Evolutionary conservation across 2,113 vertebrate genomes (phyloP), one percentile per base, ranked within the genome.

Genomic region (Archocentrus centrarchus): DNA sequence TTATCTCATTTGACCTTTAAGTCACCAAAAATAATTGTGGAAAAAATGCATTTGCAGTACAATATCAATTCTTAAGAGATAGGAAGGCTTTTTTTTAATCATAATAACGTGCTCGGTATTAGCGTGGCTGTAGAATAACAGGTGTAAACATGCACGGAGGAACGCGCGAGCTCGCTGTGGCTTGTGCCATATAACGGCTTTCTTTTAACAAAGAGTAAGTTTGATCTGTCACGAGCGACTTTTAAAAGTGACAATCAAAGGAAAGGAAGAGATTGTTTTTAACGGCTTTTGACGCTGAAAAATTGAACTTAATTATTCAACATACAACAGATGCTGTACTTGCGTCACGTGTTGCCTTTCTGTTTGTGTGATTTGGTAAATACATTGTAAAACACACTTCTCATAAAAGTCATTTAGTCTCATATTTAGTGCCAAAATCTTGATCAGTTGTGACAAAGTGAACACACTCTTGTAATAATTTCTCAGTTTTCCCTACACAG

Each of bases 381-480:
- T 66, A 1, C 3, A 10, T 7, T 6, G 24, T 13, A 62, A 61
- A 83, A 0, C 1, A 37, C 5, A 1, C 35, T 20, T 0, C 57
- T 39, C 75, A 39, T 73, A 57, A 61, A 50, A 57, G 53, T 73
- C 5, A 62, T 76, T 78, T 76, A 66, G 3, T 73, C 60, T 47
- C 24, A 39, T 57, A 81, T 66, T 77, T 27, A 87, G 66, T 15
- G 66, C 24, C 61, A 73, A 84, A 78, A 27, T 61, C 7, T 11
- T 70, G 30, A 84, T 90, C 32, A 5, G 13, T 3, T 76, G n/a
- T 86, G 88, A 90, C 85, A 86, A 73, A 81, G 57, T 30, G 0
- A 83, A 79, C 84, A 39, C 20, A 61, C 64, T 82, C 68, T 66
- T 53, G 13, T 61, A 59, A 63, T 44, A 39, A 44, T 18, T 50